A percentile compares a stretch with the other conserved stretches of the same genome.
Conservation (phyloP, 2,888 invertebrate genomes). For the Seira sanloemensis region DNA sequence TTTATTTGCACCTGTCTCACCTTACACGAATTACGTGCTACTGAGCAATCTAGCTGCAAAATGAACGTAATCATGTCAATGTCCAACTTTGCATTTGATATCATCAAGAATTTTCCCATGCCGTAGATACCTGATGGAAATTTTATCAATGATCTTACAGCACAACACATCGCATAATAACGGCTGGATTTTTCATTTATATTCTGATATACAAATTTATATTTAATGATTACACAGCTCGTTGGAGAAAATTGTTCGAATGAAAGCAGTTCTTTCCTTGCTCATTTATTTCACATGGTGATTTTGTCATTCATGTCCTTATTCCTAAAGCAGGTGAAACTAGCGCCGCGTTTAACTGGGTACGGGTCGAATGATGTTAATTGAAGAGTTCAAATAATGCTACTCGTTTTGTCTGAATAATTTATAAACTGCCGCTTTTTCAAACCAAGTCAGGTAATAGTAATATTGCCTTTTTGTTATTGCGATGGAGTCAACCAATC, state of each 20-base stretch:
- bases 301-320: conserved; percentile 33
- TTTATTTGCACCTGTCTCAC: conserved; percentile 39
- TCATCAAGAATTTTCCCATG: conserved; percentile 30
- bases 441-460: background rate
- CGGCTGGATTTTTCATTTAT: no score
- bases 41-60: conserved; percentile 40
- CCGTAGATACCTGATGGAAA: background rate
- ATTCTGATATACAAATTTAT: no score
- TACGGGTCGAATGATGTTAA: conserved; percentile 47
- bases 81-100: background rate
- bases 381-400: conserved; percentile 38
- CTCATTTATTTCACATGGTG: background rate
- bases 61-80: conserved; percentile 41
- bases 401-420: conserved; percentile 37
- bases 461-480: background rate
- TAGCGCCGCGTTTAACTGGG: conserved; percentile 2
- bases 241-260: no score
- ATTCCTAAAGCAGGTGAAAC: background rate
- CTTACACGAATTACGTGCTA: conserved; percentile 54
- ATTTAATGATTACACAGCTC: no score
- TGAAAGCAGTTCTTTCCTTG: no score
- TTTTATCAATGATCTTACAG: background rate
- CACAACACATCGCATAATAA: no score
- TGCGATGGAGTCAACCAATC: background rate
- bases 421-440: conserved; percentile 19